Conservation (phyloP, 2,888 invertebrate species). For the Diploptera punctata region DNA sequence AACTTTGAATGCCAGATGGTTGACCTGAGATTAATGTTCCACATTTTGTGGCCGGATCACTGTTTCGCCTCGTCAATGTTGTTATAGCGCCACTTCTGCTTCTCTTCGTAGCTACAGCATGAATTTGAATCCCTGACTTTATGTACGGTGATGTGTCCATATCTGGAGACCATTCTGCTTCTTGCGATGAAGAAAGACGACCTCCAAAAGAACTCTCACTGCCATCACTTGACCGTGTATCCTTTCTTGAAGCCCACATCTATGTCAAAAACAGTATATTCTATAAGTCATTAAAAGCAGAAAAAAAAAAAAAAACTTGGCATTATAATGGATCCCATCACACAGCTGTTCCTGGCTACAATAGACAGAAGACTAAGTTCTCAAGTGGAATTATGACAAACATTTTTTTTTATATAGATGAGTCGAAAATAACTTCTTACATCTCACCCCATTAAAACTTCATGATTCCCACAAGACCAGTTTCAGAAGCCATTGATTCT, state of each 20-base stretch:
- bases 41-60: slow-evolving; percentile 67
- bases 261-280: background rate
- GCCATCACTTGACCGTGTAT: slow-evolving; percentile 6
- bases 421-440: too few species aligned
- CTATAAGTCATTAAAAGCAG: background rate
- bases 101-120: slow-evolving; percentile 38
- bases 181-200: slow-evolving; percentile 20
- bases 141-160: slow-evolving; percentile 27
- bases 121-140: slow-evolving; percentile 37
- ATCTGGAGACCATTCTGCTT: slow-evolving; percentile 34
- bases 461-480: too few species aligned
- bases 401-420: too few species aligned
- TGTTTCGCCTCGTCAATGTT: slow-evolving; percentile 68
- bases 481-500: too few species aligned
- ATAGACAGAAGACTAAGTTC: background rate
- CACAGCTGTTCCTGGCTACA: too few species aligned
- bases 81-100: slow-evolving; percentile 52
- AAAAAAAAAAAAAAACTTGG: background rate
- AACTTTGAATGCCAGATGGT: background rate
- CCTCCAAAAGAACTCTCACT: slow-evolving; percentile 23
- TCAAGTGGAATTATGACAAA: too few species aligned
- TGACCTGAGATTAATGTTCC: background rate
- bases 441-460: too few species aligned
- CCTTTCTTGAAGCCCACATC: slow-evolving; percentile 28
- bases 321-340: too few species aligned